phyloP scores from a whole-genome alignment of 2,797 vertebrate species.

The Aldrovandia affinis region DNA sequence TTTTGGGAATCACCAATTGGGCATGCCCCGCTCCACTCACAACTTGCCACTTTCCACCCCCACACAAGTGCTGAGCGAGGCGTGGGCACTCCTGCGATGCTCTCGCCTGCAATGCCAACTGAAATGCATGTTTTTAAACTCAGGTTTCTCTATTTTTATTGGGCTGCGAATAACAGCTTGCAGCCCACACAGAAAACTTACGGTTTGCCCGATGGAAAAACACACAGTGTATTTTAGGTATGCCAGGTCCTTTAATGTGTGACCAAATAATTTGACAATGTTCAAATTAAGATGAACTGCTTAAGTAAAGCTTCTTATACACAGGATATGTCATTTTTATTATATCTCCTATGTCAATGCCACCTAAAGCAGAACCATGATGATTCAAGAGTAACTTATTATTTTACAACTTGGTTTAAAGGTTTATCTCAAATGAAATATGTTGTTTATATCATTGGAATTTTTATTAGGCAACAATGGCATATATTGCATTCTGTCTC shows the following conservation, averaged over 20 bases:
- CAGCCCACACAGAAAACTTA: neutral
- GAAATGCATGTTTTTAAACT: neutral
- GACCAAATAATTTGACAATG: too few species aligned
- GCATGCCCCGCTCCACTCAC: neutral
- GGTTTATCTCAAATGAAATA: neutral
- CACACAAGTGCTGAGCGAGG: neutral
- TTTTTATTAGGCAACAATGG: too few species aligned
- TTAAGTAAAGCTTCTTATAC: too few species aligned
- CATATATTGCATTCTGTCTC: too few species aligned
- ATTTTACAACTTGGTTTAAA: neutral
- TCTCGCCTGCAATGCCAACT: neutral
- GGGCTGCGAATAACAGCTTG: neutral
- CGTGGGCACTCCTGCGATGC: neutral
- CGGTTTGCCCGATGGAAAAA: neutral
- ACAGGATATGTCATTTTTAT: neutral
- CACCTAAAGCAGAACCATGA: neutral
- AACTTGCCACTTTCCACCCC: neutral
- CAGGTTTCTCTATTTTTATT: too few species aligned
- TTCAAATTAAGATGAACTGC: too few species aligned
- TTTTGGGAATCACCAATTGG: neutral
- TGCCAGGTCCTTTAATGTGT: too few species aligned
- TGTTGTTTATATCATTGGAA: neutral
- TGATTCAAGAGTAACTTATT: too few species aligned
- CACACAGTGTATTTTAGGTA: neutral
- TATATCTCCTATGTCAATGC: neutral